Percentiles rank a stretch among this genome's conserved stretches.
phyloP scores from a whole-genome alignment of 2,113 vertebrate species.

The Poeciliopsis prolifica region DNA sequence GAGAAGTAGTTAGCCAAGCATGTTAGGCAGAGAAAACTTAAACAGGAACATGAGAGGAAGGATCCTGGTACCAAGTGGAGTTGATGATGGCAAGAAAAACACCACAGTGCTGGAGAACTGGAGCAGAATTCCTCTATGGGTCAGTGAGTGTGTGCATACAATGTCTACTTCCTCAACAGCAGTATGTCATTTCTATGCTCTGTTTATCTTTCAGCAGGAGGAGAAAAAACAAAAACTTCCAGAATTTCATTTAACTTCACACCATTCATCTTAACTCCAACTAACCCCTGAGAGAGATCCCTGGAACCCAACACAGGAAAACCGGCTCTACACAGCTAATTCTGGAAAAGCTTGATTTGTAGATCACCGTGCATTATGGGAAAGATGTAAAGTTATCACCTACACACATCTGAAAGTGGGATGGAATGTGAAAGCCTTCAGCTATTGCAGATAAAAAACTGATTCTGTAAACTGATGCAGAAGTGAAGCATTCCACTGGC shows the following conservation, averaged over 20 bases:
- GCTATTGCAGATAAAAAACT: slow-evolving; percentile 1
- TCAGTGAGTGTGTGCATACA: slow-evolving; percentile 1
- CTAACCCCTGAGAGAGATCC: slow-evolving; percentile 44
- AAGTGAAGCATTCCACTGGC: background rate
- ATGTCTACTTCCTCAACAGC: slow-evolving; percentile 18
- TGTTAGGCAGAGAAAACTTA: slow-evolving; percentile 27
- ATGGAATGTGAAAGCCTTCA: slow-evolving; percentile 18
- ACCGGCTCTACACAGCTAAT: background rate
- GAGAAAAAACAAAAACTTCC: slow-evolving; percentile 25
- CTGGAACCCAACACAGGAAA: slow-evolving; percentile 6
- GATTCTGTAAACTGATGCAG: slow-evolving; percentile 3
- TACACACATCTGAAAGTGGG: slow-evolving; percentile 17
- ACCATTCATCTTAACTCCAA: slow-evolving; percentile 37
- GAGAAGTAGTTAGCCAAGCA: background rate
- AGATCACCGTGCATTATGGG: slow-evolving; percentile 12
- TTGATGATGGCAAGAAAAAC: slow-evolving; percentile 7
- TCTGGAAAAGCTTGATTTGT: slow-evolving; percentile 24
- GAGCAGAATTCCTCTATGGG: slow-evolving; percentile 12
- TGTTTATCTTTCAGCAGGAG: slow-evolving; percentile 55
- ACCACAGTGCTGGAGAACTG: slow-evolving; percentile 14
- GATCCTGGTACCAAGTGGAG: background rate
- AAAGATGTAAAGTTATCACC: slow-evolving; percentile 14
- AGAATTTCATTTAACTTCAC: slow-evolving; percentile 46
- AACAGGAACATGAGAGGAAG: slow-evolving; percentile 8
- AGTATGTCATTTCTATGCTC: slow-evolving; percentile 25